These are phyloP conservation scores for Spheniscus humboldti DNA, from an alignment of 2,797 vertebrate genomes.

Conservation along the genomic window DNA sequence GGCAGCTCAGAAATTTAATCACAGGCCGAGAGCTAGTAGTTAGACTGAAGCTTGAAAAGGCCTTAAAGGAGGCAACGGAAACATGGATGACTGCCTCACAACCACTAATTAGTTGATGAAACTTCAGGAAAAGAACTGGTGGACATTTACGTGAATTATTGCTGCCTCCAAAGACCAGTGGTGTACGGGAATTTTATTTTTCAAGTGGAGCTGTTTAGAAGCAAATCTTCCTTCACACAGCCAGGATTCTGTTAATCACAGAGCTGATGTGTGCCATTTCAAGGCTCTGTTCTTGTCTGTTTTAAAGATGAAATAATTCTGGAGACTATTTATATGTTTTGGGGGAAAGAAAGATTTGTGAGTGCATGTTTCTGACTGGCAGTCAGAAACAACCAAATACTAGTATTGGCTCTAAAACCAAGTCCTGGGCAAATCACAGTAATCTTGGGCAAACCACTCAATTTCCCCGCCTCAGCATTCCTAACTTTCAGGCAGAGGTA, in stretches of 20 bases:
- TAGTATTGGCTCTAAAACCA: not conserved
- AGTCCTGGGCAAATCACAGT: not conserved
- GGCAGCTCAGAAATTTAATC: slow-evolving; percentile 37
- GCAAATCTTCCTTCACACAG: not conserved
- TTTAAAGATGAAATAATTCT: slow-evolving; percentile 4
- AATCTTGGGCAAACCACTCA: not conserved
- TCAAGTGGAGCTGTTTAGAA: not conserved
- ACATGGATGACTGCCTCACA: not conserved
- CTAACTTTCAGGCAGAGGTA: not conserved
- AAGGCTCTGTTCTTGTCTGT: not conserved
- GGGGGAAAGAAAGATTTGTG: not conserved
- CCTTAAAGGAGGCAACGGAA: not conserved
- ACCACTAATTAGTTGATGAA: not conserved
- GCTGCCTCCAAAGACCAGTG: not conserved
- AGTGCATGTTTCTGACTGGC: not conserved
- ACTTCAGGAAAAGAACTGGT: not conserved
- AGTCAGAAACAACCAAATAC: not conserved
- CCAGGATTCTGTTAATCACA: not conserved
- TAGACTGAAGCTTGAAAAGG: slow-evolving; percentile 17
- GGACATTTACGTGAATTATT: not conserved
- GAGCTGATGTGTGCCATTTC: not conserved
- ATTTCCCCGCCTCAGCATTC: not conserved
- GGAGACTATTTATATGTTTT: not conserved
- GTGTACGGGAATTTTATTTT: not conserved
- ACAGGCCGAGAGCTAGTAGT: not conserved